Base-by-base conservation (phyloP, 2,888 invertebrate species). In the Fragum sueziense region DNA sequence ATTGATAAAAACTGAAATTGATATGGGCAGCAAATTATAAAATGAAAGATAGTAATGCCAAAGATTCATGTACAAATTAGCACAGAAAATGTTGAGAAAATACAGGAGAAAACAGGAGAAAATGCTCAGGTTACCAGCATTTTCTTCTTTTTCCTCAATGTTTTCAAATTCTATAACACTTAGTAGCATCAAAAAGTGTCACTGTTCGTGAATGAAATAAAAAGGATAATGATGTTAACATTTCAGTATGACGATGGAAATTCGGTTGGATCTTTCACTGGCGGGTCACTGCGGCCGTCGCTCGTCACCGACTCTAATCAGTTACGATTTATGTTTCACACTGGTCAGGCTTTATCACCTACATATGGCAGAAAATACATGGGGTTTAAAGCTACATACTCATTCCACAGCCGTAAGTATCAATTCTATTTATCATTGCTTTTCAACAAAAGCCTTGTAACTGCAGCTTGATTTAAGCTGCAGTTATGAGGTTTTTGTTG, bases 371-470 rank as follows among this genome's bases (percentile, higher is more conserved):
- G 76, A 29, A 73, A 71, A 25, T 77, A 82, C 51, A 79, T 89
- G 68, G 88, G 88, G 0, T 89, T 87, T 67, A 85, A 86, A 69
- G 82, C 84, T 20, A 70, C 76, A 14, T 88, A 88, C 41, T 77
- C 29, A 25, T 87, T 87, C 69, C 69, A 76, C 47, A 74, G 62
- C n/a, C 47, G 87, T 88, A 78, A 83, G 84, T 61, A 57, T n/a
- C n/a, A n/a, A n/a, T n/a, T n/a, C n/a, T n/a, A n/a, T n/a, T n/a
- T n/a, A n/a, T n/a, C n/a, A n/a, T n/a, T n/a, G n/a, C n/a, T n/a
- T n/a, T n/a, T n/a, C n/a, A n/a, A n/a, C n/a, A n/a, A n/a, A n/a
- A n/a, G n/a, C n/a, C n/a, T n/a, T n/a, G n/a, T n/a, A n/a, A n/a
- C n/a, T n/a, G n/a, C n/a, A n/a, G n/a, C n/a, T n/a, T n/a, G n/a